phyloP scores from a whole-genome alignment of 2,888 invertebrate genomes.

The Bhutanitis thaidina region DNA sequence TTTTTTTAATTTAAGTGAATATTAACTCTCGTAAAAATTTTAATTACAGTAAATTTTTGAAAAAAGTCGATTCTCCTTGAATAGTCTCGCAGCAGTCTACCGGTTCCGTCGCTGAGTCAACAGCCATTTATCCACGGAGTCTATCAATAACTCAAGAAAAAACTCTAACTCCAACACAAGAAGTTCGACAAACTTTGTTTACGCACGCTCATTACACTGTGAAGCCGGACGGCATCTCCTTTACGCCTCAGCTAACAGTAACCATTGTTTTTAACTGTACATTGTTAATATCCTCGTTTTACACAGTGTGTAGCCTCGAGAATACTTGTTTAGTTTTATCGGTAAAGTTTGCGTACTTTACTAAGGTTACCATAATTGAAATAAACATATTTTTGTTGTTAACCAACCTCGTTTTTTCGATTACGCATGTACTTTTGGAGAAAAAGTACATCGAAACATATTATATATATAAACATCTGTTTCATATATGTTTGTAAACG shows the following conservation, averaged over 20 bases:
- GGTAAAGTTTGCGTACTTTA: too few relatives aligned
- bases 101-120: slow-evolving; percentile 12
- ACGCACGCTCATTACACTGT: slow-evolving; percentile 21
- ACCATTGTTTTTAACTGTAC: slow-evolving; percentile 24
- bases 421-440: too few relatives aligned
- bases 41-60: too few relatives aligned
- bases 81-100: slow-evolving; percentile 1
- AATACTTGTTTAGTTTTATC: neutral
- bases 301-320: neutral
- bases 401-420: too few relatives aligned
- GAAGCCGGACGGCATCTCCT: slow-evolving; percentile 14
- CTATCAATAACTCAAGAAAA: slow-evolving; percentile 2
- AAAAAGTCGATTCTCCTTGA: neutral
- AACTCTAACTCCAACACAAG: neutral
- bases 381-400: too few relatives aligned
- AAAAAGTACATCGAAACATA: too few relatives aligned
- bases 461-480: too few relatives aligned
- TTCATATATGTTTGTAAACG: too few relatives aligned
- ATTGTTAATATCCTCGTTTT: slow-evolving; percentile 12
- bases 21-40: too few relatives aligned
- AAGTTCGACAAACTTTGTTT: slow-evolving; percentile 23
- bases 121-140: slow-evolving; percentile 21
- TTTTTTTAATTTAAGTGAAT: too few relatives aligned
- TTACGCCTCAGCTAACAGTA: slow-evolving; percentile 23
- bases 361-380: too few relatives aligned